Evolutionary conservation across 1,140 invertebrate genomes (phyloP).

Genomic region (Babylonia areolata): DNA sequence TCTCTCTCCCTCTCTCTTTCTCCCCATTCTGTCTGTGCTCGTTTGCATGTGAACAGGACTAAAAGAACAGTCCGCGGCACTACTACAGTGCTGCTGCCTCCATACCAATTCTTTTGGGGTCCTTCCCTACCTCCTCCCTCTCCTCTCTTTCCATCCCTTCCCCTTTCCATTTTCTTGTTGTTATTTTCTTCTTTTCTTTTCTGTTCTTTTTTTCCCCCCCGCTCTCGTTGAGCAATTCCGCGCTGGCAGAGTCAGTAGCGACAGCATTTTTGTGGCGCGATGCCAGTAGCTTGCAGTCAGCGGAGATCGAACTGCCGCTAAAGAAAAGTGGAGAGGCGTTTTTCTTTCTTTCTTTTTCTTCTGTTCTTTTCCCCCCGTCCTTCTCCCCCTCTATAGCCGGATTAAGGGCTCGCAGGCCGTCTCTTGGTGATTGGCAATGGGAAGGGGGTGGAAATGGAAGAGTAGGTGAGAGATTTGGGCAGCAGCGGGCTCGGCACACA

Average conservation of each 20-base stretch:
- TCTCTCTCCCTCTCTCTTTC: background rate
- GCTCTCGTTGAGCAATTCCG: background rate
- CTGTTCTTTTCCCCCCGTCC: background rate
- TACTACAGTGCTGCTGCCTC: background rate
- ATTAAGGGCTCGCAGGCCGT: background rate
- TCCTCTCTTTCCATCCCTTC: background rate
- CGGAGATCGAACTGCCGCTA: background rate
- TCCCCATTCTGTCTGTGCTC: background rate
- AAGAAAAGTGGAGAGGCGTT: constrained; percentile 25
- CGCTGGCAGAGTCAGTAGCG: background rate
- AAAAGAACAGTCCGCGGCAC: too few species aligned
- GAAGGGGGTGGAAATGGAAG: too few species aligned
- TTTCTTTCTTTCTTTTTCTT: background rate
- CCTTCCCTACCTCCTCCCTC: background rate
- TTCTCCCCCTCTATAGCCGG: background rate
- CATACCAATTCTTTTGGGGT: background rate
- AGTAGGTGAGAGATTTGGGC: too few species aligned
- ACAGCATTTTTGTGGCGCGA: constrained; percentile 16
- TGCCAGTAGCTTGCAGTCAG: constrained; percentile 22
- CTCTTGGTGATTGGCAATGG: constrained; percentile 5
- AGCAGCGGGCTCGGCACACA: too few species aligned
- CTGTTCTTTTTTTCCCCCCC: background rate
- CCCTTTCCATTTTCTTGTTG: background rate
- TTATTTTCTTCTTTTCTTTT: background rate
- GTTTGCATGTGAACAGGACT: background rate